Evolutionary conservation across 2,888 invertebrate genomes (phyloP), one percentile per base, ranked within the genome.

Genomic region (Cantharis rustica): DNA sequence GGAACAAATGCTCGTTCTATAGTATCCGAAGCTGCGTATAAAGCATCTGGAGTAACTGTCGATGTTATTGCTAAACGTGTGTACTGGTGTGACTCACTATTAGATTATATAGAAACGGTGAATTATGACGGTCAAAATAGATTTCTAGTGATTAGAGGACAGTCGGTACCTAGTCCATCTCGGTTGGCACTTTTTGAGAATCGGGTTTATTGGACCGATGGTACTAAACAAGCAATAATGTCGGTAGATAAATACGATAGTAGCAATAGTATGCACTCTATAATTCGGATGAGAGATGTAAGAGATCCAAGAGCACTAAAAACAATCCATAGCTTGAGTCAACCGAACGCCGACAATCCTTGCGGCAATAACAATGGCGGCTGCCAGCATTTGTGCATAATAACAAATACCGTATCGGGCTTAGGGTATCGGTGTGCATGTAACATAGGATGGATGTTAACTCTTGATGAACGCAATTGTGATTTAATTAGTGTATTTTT

Each of bases 71-170:
- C 95, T 0, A 93, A 95, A 84, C 89, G 98, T 70, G 93, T 99
- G 9, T 98, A 96, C 89, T 99, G 98, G 98, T 98, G 98, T 84
- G 99, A 99, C 87, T 95, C 97, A 0, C 89, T 98, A 13, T 89
- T 98, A 72, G 98, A 99, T 89, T 97, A 98, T 86, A 97, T 99
- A 80, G 98, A 98, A 86, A 96, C 97, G 0, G 96, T 98, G 0
- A 96, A 98, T 87, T 99, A 99, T 87, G 93, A 96, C 71, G 98
- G 98, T 0, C 91, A 92, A 77, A 92, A 94, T 81, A 90, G 98
- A 79, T 93, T 94, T 78, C 91, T 95, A 86, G 93, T 96, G 0
- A 89, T 96, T 2, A 89, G 96, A 76, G 96, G 96, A 2, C 93
- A 94, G 79, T 93, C 95, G 79, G 96, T 97, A 0, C 97, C 97